A percentile compares a stretch with the other conserved stretches of the same genome.
Conservation (phyloP, 1,140 invertebrate species). For the Maniola jurtina region DNA sequence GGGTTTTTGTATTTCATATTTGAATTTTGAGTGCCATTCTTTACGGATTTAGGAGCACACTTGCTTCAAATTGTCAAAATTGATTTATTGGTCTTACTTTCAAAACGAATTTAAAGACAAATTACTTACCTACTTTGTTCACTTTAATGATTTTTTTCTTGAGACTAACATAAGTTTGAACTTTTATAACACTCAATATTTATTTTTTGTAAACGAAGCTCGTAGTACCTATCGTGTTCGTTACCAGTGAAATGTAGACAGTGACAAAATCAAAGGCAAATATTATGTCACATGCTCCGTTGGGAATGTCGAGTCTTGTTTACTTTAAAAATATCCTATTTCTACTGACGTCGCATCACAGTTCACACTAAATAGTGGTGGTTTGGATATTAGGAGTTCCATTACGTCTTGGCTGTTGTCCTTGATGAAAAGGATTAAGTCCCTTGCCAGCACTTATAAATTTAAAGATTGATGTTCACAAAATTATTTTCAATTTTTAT, state of each 20-base stretch:
- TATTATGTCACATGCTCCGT: conserved; percentile 1
- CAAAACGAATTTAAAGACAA: neutral
- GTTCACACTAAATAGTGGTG: neutral
- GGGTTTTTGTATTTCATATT: neutral
- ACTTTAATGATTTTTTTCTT: too few species aligned
- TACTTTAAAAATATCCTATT: conserved; percentile 5
- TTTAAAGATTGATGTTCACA: too few species aligned
- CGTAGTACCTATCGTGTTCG: neutral
- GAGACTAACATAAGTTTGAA: too few species aligned
- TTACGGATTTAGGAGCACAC: neutral
- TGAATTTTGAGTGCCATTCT: neutral
- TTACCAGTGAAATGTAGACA: conserved; percentile 7
- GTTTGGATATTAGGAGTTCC: neutral
- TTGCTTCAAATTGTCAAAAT: neutral
- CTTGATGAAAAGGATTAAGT: too few species aligned
- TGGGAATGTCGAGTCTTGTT: conserved; percentile 1
- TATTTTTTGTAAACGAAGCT: conserved; percentile 9
- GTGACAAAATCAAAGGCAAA: conserved; percentile 6
- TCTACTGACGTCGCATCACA: too few species aligned
- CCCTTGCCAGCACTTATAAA: too few species aligned
- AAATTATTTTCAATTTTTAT: too few species aligned
- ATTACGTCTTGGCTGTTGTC: too few species aligned
- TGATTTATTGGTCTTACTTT: neutral
- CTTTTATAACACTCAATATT: too few species aligned
- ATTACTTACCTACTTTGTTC: too few species aligned